A percentile compares a stretch with the other conserved stretches of the same genome.
Evolutionary conservation across 2,797 vertebrate species (phyloP).

Genomic region (Lagothrix lagotricha): DNA sequence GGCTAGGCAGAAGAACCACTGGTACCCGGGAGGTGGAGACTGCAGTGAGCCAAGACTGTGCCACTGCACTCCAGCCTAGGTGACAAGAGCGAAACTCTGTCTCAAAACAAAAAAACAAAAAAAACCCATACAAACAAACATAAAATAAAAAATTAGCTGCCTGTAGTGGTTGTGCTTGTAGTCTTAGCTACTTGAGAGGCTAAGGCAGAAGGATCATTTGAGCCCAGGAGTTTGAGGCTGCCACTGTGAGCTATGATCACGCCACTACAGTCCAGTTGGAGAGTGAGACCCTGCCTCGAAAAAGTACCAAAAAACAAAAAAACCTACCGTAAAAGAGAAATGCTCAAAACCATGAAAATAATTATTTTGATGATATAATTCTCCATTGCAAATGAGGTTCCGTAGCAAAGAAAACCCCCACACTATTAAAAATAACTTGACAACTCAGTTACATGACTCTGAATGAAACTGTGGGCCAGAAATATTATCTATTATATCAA

Average conservation of each 20-base stretch:
- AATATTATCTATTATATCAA: background rate
- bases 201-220: background rate
- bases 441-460: background rate
- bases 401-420: background rate
- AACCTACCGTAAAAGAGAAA: background rate
- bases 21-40: rapidly evolving
- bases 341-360: constrained; percentile 24
- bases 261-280: background rate
- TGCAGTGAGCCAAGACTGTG: background rate
- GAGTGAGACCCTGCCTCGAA: background rate
- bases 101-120: background rate
- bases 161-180: background rate
- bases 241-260: background rate
- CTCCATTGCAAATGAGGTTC: background rate
- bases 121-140: background rate
- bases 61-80: background rate
- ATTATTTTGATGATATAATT: background rate
- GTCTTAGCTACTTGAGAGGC: background rate
- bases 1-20: background rate
- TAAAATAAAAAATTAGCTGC: background rate
- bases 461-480: background rate
- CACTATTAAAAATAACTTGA: background rate
- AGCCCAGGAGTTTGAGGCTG: background rate
- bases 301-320: background rate
- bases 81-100: background rate